Conservation (phyloP, 2,113 vertebrate genomes). For the Cranoglanis bouderius region DNA sequence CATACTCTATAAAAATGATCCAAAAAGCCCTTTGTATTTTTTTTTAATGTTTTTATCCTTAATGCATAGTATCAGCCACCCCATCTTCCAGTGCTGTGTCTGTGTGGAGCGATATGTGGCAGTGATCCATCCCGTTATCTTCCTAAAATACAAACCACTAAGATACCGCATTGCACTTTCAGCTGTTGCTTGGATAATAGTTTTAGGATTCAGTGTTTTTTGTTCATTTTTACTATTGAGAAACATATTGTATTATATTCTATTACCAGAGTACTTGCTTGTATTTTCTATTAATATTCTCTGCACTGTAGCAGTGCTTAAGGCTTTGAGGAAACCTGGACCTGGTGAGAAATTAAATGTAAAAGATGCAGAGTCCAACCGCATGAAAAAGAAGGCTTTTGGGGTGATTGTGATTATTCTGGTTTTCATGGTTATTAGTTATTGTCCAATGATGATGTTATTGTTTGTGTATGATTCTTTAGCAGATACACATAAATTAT, state of each 20-base stretch:
- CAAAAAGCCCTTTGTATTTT: background rate
- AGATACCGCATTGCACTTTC: slow-evolving; percentile 16
- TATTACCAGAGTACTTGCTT: slow-evolving; percentile 15
- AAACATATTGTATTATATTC: background rate
- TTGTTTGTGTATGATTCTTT: slow-evolving; percentile 19
- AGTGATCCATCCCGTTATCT: slow-evolving; percentile 32
- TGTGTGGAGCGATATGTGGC: slow-evolving; percentile 46
- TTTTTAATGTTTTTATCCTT: background rate
- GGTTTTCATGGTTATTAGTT: slow-evolving; percentile 1
- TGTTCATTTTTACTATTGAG: background rate
- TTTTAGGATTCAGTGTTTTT: background rate
- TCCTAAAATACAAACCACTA: slow-evolving; percentile 39
- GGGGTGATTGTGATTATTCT: slow-evolving; percentile 28
- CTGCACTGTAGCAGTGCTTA: slow-evolving; percentile 38
- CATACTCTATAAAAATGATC: background rate
- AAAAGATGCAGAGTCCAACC: background rate
- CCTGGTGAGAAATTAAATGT: slow-evolving; percentile 8
- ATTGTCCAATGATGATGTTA: background rate
- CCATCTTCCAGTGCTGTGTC: slow-evolving; percentile 40
- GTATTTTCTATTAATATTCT: slow-evolving; percentile 6
- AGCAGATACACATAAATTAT: background rate
- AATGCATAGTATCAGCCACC: background rate
- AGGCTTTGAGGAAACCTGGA: slow-evolving; percentile 24
- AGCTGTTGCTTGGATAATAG: slow-evolving; percentile 11
- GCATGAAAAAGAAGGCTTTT: slow-evolving; percentile 43